These are phyloP conservation scores for Tridacna gigas DNA, from an alignment of 2,888 invertebrate genomes.

Conservation along the genomic window DNA sequence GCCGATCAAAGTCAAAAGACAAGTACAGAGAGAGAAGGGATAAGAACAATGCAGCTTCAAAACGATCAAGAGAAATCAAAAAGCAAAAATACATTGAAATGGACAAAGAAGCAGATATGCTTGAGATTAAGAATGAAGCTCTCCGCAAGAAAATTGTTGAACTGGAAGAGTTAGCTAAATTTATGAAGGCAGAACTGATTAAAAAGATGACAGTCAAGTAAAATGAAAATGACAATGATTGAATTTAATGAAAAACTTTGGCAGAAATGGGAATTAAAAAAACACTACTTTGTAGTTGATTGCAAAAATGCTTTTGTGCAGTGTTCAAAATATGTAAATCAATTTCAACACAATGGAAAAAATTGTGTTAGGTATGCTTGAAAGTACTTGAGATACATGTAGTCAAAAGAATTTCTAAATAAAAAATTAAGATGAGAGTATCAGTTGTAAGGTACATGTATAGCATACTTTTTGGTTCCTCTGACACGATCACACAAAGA, in stretches of 20 bases:
- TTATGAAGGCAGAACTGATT: slow-evolving; percentile 81
- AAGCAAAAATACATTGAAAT: slow-evolving; percentile 79
- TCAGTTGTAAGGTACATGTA: too few relatives aligned
- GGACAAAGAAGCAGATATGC: slow-evolving; percentile 76
- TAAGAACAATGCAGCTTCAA: slow-evolving; percentile 83
- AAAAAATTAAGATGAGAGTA: too few relatives aligned
- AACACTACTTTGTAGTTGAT: not conserved
- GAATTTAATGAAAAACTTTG: not conserved
- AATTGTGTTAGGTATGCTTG: too few relatives aligned
- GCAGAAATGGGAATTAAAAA: not conserved
- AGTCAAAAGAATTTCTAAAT: too few relatives aligned
- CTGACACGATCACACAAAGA: too few relatives aligned
- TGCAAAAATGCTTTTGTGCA: not conserved
- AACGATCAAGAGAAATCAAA: slow-evolving; percentile 78
- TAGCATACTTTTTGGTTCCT: too few relatives aligned
- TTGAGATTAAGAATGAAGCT: slow-evolving; percentile 75
- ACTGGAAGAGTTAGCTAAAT: slow-evolving; percentile 78
- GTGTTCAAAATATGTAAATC: not conserved
- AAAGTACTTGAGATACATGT: too few relatives aligned
- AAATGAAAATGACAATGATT: slow-evolving; percentile 25
- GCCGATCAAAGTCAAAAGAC: slow-evolving; percentile 34
- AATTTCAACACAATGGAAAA: too few relatives aligned
- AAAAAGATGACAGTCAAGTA: slow-evolving; percentile 74
- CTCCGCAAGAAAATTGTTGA: slow-evolving; percentile 75
- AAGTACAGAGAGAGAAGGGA: slow-evolving; percentile 74